phyloP scores from a whole-genome alignment of 2,888 invertebrate genomes.

The Selenia dentaria region DNA sequence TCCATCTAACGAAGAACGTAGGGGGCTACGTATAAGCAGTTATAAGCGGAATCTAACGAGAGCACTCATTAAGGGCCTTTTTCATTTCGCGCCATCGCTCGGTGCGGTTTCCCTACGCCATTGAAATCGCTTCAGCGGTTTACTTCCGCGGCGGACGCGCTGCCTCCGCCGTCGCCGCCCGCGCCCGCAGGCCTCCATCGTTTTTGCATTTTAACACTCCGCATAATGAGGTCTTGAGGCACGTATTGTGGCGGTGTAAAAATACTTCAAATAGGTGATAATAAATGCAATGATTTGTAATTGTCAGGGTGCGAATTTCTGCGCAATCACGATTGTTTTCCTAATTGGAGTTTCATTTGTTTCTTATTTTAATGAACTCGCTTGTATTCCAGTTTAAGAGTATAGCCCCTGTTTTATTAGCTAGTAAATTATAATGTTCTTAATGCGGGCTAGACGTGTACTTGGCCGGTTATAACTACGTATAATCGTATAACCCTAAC shows the following conservation, averaged over 20 bases:
- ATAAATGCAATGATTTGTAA: slow-evolving; percentile 20
- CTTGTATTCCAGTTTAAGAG: too few relatives aligned
- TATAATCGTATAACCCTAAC: too few relatives aligned
- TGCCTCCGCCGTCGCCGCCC: slow-evolving; percentile 39
- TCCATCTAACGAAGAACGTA: slow-evolving; percentile 14
- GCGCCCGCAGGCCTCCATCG: slow-evolving; percentile 51
- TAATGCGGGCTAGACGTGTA: too few relatives aligned
- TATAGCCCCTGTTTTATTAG: too few relatives aligned
- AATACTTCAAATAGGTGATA: slow-evolving; percentile 36
- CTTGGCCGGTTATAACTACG: too few relatives aligned
- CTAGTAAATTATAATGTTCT: too few relatives aligned
- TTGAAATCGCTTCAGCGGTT: slow-evolving; percentile 59
- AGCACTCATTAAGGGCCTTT: slow-evolving; percentile 64
- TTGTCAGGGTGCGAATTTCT: slow-evolving; percentile 17
- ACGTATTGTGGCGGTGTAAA: slow-evolving; percentile 42
- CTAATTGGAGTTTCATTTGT: slow-evolving; percentile 1
- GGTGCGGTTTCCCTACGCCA: slow-evolving; percentile 64
- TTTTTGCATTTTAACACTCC: slow-evolving; percentile 69
- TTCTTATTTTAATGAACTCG: background rate
- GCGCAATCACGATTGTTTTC: slow-evolving; percentile 8
- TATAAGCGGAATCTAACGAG: slow-evolving; percentile 57
- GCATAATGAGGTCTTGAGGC: slow-evolving; percentile 65
- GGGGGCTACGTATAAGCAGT: slow-evolving; percentile 33
- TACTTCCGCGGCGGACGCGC: slow-evolving; percentile 59
- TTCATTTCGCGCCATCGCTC: slow-evolving; percentile 52